A percentile compares a stretch with the other conserved stretches of the same genome.
Evolutionary conservation across 2,797 vertebrate genomes (phyloP).

Genomic region (Sebastes steindachneri): DNA sequence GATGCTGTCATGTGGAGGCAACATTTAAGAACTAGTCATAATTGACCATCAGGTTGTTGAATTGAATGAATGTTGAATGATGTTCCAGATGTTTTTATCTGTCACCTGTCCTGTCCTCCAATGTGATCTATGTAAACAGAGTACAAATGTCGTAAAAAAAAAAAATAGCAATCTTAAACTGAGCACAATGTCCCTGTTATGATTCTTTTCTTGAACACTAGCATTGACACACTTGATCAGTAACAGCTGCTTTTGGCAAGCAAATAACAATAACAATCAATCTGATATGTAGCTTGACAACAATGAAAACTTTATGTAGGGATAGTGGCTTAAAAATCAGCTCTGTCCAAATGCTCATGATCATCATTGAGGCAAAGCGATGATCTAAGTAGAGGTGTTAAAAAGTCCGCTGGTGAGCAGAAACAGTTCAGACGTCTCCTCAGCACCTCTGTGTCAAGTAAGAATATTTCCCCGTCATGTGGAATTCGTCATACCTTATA

Average conservation of each 20-base stretch:
- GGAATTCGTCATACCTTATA: neutral
- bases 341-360: neutral
- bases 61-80: neutral
- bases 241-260: neutral
- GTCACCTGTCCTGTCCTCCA: neutral
- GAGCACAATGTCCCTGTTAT: neutral
- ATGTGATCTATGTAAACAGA: slow-evolving; percentile 29
- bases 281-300: neutral
- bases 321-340: slow-evolving; percentile 2
- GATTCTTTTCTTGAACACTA: neutral
- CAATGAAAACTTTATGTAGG: neutral
- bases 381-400: neutral
- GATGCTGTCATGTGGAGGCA: neutral
- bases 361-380: neutral
- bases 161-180: neutral
- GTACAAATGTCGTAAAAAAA: neutral
- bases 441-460: neutral
- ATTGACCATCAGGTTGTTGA: slow-evolving; percentile 6
- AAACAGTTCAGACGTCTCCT: neutral
- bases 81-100: neutral
- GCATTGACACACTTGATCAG: neutral
- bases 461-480: slow-evolving; percentile 9
- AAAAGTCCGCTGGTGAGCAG: slow-evolving; percentile 4
- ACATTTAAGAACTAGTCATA: slow-evolving; percentile 3
- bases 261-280: slow-evolving; percentile 18